These are phyloP conservation scores for Synanthedon myopaeformis DNA, from an alignment of 2,888 invertebrate genomes.

Conservation along the genomic window DNA sequence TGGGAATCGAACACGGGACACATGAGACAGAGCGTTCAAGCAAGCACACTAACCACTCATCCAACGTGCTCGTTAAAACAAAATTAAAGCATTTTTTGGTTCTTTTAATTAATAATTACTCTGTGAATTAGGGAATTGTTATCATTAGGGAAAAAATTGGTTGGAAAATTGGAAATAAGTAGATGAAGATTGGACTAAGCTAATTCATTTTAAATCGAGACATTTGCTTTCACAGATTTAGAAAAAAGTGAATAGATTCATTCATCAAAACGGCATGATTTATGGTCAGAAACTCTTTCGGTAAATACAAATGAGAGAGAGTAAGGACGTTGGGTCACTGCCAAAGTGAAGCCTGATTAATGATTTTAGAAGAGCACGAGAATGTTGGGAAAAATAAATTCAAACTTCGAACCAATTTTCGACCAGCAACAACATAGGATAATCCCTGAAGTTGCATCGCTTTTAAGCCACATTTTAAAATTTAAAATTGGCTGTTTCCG, in stretches of 20 bases:
- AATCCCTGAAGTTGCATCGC: neutral
- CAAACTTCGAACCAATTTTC: constrained; percentile 20
- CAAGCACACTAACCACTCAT: too few species aligned
- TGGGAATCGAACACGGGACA: too few species aligned
- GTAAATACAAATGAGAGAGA: constrained; percentile 65
- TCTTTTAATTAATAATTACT: too few species aligned
- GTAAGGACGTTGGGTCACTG: constrained; percentile 63
- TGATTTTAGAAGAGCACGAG: constrained; percentile 54
- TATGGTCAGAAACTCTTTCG: constrained; percentile 60
- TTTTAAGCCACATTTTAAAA: neutral
- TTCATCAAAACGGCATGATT: constrained; percentile 63
- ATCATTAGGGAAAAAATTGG: too few species aligned
- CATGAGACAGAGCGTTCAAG: too few species aligned
- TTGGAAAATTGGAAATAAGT: too few species aligned
- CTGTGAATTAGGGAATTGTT: too few species aligned
- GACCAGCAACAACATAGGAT: neutral
- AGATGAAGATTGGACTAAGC: too few species aligned
- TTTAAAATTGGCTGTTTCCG: neutral
- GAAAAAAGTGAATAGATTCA: constrained; percentile 52
- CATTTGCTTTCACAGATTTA: constrained; percentile 25
- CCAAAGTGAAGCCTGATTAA: constrained; percentile 66
- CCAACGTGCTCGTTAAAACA: too few species aligned
- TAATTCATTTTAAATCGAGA: constrained; percentile 27
- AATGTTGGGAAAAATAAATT: constrained; percentile 50
- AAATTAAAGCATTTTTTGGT: too few species aligned